Base-by-base conservation (phyloP, 2,888 invertebrate genomes). In the Leptinotarsa peninsularis region DNA sequence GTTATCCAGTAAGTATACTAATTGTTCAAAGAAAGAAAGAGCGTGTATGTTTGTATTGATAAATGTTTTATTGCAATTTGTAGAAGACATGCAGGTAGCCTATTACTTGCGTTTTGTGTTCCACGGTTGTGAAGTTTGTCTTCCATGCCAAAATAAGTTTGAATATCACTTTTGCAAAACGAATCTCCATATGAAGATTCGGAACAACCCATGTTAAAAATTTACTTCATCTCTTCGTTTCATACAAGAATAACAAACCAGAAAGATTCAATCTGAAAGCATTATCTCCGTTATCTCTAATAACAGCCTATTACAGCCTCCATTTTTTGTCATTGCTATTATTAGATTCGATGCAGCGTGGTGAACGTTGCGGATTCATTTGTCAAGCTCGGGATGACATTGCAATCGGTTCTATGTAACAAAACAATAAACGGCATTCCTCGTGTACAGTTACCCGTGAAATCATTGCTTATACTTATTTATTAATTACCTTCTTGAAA, bases 401-500 rank as follows among this genome's bases (percentile, higher is more conserved):
- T 72, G 72, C 72, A 66, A 67, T 72, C 67, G 67, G 67, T 56
- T 52, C 52, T 15, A 15, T 49, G 33, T 63, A 63, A 63, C 63
- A 63, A 63, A 63, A 63, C 63, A 63, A 63, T 63, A 33, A 76
- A 76, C 71, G 73, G 70, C 76, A 76, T 76, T 74, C 76, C 76
- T 67, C 54, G 58, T n/a, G 74, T 71, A 76, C 76, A 66, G 73
- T 71, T 74, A 73, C 43, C 74, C 74, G 66, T 70, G 74, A 74
- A 74, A 74, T 74, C 74, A 63, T 74, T 74, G 70, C 70, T 74
- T 66, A 68, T 74, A 52, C 70, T 70, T 66, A 66, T 66, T 63
- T 66, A 74, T 74, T 74, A 74, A 74, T 74, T 74, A 70, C 74
- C 74, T 69, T 74, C 70, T 70, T 70, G 52, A 74, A 74, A 74